Conservation (phyloP, 2,888 invertebrate species). For the Rhynchonema sp. region DNA sequence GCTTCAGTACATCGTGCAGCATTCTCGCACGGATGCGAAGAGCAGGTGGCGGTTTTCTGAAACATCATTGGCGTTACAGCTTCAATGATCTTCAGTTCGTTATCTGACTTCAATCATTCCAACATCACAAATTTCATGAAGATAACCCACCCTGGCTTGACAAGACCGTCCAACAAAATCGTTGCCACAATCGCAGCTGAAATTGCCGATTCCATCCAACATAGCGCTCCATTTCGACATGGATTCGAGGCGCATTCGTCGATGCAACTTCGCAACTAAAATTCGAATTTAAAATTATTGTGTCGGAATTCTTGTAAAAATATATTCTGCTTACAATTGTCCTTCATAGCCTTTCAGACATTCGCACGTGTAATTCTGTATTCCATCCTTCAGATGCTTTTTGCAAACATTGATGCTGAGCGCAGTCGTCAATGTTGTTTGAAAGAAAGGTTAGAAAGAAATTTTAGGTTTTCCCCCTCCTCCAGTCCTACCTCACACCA, state of each 20-base stretch:
- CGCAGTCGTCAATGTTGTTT: conserved; percentile 6
- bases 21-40: too few relatives aligned
- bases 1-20: too few relatives aligned
- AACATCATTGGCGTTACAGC: not conserved
- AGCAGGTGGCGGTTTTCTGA: not conserved
- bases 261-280: too few relatives aligned
- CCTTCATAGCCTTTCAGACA: not conserved
- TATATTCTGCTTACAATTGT: not conserved
- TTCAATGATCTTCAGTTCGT: too few relatives aligned
- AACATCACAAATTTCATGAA: too few relatives aligned
- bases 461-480: not conserved
- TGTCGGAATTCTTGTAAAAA: not conserved
- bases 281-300: not conserved
- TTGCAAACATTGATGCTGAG: conserved; percentile 32
- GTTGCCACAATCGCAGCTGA: not conserved
- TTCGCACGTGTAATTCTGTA: not conserved
- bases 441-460: not conserved
- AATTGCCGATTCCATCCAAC: too few relatives aligned
- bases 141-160: too few relatives aligned
- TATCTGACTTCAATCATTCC: too few relatives aligned
- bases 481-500: not conserved
- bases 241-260: too few relatives aligned
- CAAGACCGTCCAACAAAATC: too few relatives aligned
- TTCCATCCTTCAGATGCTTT: not conserved
- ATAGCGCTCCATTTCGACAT: too few relatives aligned